These are phyloP conservation scores for Haplochromis vanheusdeni DNA, from an alignment of 2,113 vertebrate genomes.

Conservation along the genomic window DNA sequence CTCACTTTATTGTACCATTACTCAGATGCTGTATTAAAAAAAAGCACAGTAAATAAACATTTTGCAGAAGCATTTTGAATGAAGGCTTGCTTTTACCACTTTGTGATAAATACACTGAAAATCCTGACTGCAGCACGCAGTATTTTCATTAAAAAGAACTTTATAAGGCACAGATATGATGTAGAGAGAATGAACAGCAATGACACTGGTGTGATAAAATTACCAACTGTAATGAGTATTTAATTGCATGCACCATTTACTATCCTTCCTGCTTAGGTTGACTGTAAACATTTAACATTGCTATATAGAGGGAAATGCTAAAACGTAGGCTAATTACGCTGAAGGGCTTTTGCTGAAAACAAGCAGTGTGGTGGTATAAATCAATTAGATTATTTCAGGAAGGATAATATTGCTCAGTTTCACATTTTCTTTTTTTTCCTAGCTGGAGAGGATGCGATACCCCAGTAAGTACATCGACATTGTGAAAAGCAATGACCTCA, in stretches of 20 bases:
- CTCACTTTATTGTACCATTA: neutral
- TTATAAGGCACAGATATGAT: neutral
- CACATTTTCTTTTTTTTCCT: neutral
- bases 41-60: neutral
- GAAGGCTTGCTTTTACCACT: neutral
- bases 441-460: slow-evolving; percentile 57
- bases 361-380: neutral
- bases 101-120: neutral
- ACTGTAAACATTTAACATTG: neutral
- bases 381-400: neutral
- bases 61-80: neutral
- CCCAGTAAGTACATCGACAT: slow-evolving; percentile 41
- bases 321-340: neutral
- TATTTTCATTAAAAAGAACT: neutral
- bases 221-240: neutral
- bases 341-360: neutral
- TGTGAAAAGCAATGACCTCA: slow-evolving; percentile 52
- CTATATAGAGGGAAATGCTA: neutral
- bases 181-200: neutral
- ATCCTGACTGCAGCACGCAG: neutral
- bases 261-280: neutral
- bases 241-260: neutral
- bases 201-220: neutral
- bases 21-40: neutral
- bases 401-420: neutral